Percentiles rank a stretch among this genome's conserved stretches.
phyloP scores from a whole-genome alignment of 2,888 invertebrate genomes.

The Heteromyza rotundicornis region DNA sequence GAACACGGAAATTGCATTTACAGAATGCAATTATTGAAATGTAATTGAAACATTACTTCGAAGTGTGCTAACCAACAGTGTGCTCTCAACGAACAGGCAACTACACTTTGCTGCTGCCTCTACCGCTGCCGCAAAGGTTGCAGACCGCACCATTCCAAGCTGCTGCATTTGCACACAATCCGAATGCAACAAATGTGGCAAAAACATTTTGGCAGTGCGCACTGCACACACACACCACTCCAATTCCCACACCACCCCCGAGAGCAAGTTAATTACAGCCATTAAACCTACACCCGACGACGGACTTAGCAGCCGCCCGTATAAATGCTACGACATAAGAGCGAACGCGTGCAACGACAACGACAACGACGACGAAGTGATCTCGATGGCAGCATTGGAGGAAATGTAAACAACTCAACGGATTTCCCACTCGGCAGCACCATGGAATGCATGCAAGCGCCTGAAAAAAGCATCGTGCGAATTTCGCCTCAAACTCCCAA shows the following conservation, averaged over 20 bases:
- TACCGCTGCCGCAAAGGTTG: too few species aligned
- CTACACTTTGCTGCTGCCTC: too few species aligned
- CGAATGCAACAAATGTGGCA: constrained; percentile 12
- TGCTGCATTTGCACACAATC: neutral
- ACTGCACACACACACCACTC: neutral
- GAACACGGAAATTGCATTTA: too few species aligned
- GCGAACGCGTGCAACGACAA: neutral
- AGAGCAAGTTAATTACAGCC: constrained; percentile 21
- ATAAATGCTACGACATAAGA: neutral
- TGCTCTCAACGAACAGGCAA: neutral
- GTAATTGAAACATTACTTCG: constrained; percentile 16
- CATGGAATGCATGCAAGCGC: too few species aligned
- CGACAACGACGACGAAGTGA: neutral
- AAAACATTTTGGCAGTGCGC: neutral
- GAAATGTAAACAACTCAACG: constrained; percentile 25
- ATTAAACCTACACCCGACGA: constrained; percentile 16
- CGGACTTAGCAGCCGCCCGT: too few species aligned
- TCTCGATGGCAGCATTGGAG: neutral
- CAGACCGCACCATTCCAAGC: neutral
- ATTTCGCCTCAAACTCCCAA: neutral
- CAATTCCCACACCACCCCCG: neutral
- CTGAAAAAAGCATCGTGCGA: neutral
- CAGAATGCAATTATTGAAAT: constrained; percentile 14
- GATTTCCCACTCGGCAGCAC: constrained; percentile 10
- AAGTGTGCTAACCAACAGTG: neutral